Percentiles rank a stretch among this genome's conserved stretches.
Conservation (phyloP, 2,113 vertebrate genomes). For the Podiceps cristatus region DNA sequence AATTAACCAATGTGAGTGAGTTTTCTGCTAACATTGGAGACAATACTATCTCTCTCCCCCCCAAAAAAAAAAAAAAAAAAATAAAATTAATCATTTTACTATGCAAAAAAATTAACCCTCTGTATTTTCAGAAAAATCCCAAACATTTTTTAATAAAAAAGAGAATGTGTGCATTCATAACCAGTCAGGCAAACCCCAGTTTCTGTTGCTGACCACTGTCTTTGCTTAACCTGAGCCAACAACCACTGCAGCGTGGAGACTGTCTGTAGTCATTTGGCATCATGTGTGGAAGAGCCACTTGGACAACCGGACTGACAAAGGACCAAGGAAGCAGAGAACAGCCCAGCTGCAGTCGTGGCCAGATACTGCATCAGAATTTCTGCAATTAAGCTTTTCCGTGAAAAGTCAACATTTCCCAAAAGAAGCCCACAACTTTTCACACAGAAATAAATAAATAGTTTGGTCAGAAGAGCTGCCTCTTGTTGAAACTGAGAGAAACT, state of each 20-base stretch:
- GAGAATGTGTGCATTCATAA: background rate
- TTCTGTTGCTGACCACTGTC: background rate
- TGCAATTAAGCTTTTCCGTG: background rate
- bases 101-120: background rate
- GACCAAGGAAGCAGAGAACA: background rate
- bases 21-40: background rate
- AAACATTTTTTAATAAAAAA: background rate
- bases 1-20: background rate
- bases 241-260: background rate
- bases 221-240: background rate
- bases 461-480: background rate
- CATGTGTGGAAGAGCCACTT: background rate
- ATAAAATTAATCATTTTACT: background rate
- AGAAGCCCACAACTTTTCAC: background rate
- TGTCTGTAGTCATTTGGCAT: background rate
- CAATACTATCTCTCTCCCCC: background rate
- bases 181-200: background rate
- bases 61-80: background rate
- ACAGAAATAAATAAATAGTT: background rate
- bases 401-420: background rate
- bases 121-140: background rate
- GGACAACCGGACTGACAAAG: background rate
- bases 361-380: background rate
- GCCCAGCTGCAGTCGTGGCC: background rate
- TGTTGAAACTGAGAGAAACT: background rate